Evolutionary conservation across 1,140 invertebrate genomes (phyloP).

Genomic region (Atta colombica): DNA sequence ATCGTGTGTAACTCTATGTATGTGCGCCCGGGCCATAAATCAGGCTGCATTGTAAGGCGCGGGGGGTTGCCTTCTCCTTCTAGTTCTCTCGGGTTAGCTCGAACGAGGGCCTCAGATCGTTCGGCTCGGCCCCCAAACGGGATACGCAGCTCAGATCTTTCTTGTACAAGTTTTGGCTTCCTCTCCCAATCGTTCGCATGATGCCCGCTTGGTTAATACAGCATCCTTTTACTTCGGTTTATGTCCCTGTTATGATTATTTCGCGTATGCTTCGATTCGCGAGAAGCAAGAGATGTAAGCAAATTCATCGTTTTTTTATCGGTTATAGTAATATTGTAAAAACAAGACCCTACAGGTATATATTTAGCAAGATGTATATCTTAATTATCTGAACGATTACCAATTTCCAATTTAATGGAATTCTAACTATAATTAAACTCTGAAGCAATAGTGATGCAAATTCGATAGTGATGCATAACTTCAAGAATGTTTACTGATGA

Average conservation of each 20-base stretch:
- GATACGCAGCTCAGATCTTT: slow-evolving; percentile 75
- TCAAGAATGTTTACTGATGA: background rate
- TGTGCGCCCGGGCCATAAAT: slow-evolving; percentile 85
- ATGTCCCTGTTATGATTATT: slow-evolving; percentile 44
- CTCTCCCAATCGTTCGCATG: slow-evolving; percentile 61
- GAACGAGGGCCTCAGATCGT: slow-evolving; percentile 74
- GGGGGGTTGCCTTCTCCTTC: slow-evolving; percentile 78
- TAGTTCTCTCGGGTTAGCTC: slow-evolving; percentile 65
- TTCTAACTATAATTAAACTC: background rate
- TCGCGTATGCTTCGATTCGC: background rate
- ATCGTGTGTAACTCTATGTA: slow-evolving; percentile 87
- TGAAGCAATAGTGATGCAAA: background rate
- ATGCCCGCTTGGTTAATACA: slow-evolving; percentile 67
- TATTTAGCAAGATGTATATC: background rate
- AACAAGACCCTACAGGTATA: background rate
- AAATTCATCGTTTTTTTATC: background rate
- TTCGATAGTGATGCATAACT: slow-evolving; percentile 2
- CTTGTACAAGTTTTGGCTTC: slow-evolving; percentile 70
- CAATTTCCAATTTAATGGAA: background rate
- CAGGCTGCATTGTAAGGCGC: slow-evolving; percentile 85
- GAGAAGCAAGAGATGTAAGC: background rate
- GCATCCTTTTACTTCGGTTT: slow-evolving; percentile 74
- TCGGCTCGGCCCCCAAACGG: slow-evolving; percentile 78
- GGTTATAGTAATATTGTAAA: background rate
- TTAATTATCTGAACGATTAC: background rate